Conservation (phyloP, 2,797 vertebrate genomes). For the Tangara arthus region DNA sequence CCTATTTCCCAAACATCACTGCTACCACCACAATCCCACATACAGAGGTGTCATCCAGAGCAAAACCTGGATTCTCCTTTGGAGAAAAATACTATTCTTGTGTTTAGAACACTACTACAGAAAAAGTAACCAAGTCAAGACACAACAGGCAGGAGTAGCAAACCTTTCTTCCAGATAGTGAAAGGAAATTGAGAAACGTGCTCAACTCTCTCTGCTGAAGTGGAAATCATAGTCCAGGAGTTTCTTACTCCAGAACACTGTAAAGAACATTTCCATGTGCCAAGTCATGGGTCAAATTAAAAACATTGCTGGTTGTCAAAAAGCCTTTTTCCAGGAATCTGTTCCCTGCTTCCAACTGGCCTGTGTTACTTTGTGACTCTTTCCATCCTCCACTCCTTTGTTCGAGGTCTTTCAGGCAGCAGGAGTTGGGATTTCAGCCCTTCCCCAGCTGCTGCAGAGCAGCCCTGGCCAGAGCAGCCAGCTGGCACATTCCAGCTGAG, state of each 20-base stretch:
- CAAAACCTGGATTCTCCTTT: background rate
- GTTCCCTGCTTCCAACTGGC: conserved; percentile 6
- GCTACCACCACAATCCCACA: background rate
- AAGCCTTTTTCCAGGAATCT: conserved; percentile 22
- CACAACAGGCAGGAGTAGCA: background rate
- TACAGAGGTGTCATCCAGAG: background rate
- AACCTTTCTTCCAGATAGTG: background rate
- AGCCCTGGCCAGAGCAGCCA: background rate
- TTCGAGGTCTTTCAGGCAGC: background rate
- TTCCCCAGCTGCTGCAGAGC: background rate
- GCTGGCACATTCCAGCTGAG: background rate
- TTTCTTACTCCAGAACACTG: background rate
- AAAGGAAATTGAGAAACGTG: background rate
- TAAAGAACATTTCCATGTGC: conserved; percentile 22
- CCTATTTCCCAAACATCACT: background rate
- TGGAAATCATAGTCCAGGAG: background rate
- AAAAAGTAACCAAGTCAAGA: background rate
- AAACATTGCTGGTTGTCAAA: background rate
- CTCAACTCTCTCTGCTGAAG: background rate
- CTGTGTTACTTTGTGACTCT: background rate
- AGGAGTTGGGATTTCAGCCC: background rate
- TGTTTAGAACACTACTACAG: background rate
- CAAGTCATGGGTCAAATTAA: conserved; percentile 11
- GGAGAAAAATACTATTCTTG: background rate
- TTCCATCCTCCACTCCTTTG: background rate